phyloP scores from a whole-genome alignment of 2,113 vertebrate genomes.

The Petroica traversi region DNA sequence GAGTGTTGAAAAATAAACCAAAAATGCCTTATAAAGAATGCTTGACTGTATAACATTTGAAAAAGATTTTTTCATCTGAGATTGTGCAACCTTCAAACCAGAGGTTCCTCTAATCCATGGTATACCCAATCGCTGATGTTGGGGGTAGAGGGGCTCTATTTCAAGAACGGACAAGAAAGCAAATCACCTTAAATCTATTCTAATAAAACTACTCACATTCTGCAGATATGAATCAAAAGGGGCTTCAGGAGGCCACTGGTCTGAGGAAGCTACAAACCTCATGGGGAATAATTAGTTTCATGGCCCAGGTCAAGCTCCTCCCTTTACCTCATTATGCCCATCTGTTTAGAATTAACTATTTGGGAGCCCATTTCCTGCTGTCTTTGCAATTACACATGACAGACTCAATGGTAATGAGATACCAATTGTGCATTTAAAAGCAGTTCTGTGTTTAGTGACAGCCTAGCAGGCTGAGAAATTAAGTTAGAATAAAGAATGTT shows the following conservation, averaged over 20 bases:
- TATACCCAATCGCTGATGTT: neutral
- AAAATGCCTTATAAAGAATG: neutral
- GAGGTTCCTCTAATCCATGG: neutral
- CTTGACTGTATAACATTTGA: neutral
- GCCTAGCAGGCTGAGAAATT: neutral
- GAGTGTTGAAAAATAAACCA: neutral
- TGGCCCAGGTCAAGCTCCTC: neutral
- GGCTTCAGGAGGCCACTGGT: neutral
- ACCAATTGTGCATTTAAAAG: neutral
- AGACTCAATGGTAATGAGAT: fast-evolving
- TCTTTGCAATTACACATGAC: neutral
- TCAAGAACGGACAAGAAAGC: neutral
- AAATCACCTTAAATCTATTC: neutral
- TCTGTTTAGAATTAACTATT: neutral
- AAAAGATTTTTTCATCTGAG: neutral
- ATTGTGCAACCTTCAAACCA: neutral
- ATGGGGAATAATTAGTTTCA: neutral
- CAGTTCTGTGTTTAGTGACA: neutral
- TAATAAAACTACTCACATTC: neutral
- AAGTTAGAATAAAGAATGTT: neutral
- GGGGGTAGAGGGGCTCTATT: neutral
- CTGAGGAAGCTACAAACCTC: neutral
- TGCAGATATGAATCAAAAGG: neutral
- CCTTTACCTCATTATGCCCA: neutral
- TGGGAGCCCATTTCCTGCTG: neutral